phyloP scores from a whole-genome alignment of 2,888 invertebrate species.

The Zhuqinia jingwanae region DNA sequence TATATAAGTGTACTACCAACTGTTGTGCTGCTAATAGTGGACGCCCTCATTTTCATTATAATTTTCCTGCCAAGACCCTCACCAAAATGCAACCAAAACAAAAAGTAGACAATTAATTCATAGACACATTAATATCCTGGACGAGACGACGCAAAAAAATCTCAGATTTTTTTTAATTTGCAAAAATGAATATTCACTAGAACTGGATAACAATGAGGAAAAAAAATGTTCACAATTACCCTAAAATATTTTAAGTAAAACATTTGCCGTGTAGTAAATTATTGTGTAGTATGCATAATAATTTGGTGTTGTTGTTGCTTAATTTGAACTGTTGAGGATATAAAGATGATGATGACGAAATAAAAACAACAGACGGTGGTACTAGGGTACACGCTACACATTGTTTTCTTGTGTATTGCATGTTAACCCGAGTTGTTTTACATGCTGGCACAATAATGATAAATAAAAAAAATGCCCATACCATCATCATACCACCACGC shows the following conservation, averaged over 20 bases:
- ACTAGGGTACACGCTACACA: no score
- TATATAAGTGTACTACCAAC: no score
- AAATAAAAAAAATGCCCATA: not conserved
- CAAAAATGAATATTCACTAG: not conserved
- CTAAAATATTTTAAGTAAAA: not conserved
- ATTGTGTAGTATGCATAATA: no score
- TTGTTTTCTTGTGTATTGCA: not conserved
- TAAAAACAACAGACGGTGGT: conserved; percentile 33
- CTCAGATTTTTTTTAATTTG: conserved; percentile 24
- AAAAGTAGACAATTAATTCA: not conserved
- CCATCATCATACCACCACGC: not conserved
- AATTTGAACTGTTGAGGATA: not conserved
- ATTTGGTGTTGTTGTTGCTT: no score
- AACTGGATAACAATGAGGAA: no score
- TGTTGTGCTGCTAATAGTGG: conserved; percentile 2
- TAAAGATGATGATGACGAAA: not conserved
- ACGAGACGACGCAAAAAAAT: not conserved
- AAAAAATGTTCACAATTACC: no score
- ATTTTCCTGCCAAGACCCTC: conserved; percentile 15
- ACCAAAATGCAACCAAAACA: not conserved
- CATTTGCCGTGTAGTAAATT: no score
- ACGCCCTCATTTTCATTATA: not conserved
- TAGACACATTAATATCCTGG: not conserved
- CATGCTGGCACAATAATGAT: not conserved
- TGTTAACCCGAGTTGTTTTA: not conserved